These are phyloP conservation scores for Galaxias olidus DNA, from an alignment of 2,797 vertebrate genomes.

Conservation along the genomic window DNA sequence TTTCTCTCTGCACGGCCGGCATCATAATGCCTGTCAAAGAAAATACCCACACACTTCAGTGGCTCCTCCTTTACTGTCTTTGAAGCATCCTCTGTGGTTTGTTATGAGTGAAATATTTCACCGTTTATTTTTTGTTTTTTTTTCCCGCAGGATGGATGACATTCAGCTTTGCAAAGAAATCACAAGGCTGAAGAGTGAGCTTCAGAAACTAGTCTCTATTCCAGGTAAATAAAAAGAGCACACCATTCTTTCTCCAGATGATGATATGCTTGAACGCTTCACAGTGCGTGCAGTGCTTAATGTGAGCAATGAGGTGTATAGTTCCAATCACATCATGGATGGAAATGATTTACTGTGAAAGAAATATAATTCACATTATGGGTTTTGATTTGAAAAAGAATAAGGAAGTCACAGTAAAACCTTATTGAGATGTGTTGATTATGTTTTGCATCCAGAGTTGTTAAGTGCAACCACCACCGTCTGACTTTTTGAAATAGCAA, in stretches of 20 bases:
- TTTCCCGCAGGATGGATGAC: conserved; percentile 92
- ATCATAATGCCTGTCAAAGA: too few relatives aligned
- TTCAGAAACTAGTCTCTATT: conserved; percentile 79
- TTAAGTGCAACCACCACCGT: too few relatives aligned
- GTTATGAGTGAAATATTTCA: neutral
- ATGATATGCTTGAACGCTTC: neutral
- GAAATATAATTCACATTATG: too few relatives aligned
- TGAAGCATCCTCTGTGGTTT: neutral
- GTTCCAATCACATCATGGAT: too few relatives aligned
- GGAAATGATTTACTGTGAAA: too few relatives aligned
- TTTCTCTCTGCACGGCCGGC: too few relatives aligned
- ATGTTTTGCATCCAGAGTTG: too few relatives aligned
- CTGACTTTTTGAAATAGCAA: too few relatives aligned
- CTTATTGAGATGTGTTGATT: too few relatives aligned
- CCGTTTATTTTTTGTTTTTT: neutral
- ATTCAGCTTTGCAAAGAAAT: conserved; percentile 91
- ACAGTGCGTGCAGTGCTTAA: neutral
- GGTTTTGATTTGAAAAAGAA: too few relatives aligned
- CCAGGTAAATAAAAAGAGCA: conserved; percentile 71
- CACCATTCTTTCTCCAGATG: neutral
- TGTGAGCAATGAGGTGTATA: too few relatives aligned
- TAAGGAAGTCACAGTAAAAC: too few relatives aligned
- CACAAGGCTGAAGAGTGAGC: conserved; percentile 83
- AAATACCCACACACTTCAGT: neutral
- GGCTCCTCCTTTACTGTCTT: neutral